Base-by-base conservation (phyloP, 2,113 vertebrate genomes). In the Nansenia antarctica region DNA sequence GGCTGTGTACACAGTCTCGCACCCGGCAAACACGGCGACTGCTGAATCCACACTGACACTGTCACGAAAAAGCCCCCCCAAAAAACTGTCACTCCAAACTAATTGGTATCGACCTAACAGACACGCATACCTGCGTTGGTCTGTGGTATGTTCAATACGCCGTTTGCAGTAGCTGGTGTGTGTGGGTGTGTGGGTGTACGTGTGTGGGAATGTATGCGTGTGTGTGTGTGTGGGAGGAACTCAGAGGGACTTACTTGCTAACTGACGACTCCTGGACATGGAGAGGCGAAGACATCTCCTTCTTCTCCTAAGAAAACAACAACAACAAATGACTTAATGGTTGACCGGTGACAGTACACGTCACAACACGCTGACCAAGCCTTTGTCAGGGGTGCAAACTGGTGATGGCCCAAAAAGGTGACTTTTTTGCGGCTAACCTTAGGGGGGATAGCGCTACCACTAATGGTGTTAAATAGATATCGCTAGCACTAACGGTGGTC, bases 221-320 rank as follows among this genome's bases (percentile, higher is more conserved):
- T 32, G 37, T 30, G n/a, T 20, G 6, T 15, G n/a, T 26, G 29
- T 26, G 20, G 9, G 11, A 6, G 15, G 1, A 3, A 27, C 7
- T 8, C 58, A 26, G n/a, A 0, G 29, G 24, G 11, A 24, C 70
- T 70, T 24, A 92, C 92, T 87, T 88, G 84, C 42, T 60, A 3
- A 69, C 39, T 29, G 81, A 26, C 0, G 82, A 82, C 29, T 89
- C 85, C 3, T 83, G 74, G 61, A 24, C 87, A 11, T 83, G 83
- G 9, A 83, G 45, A 0, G 67, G 35, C 15, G 73, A 82, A 5
- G 63, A 26, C 59, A 32, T 65, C 45, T 84, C 80, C 34, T 74
- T 84, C 73, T 74, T 83, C 61, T 86, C 84, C 90, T 92, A 78
- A 32, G 65, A 52, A 81, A 34, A 52, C 12, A 78, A 4, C 52